These are phyloP conservation scores for Plagodis pulveraria DNA, from an alignment of 2,888 invertebrate genomes.

Conservation along the genomic window DNA sequence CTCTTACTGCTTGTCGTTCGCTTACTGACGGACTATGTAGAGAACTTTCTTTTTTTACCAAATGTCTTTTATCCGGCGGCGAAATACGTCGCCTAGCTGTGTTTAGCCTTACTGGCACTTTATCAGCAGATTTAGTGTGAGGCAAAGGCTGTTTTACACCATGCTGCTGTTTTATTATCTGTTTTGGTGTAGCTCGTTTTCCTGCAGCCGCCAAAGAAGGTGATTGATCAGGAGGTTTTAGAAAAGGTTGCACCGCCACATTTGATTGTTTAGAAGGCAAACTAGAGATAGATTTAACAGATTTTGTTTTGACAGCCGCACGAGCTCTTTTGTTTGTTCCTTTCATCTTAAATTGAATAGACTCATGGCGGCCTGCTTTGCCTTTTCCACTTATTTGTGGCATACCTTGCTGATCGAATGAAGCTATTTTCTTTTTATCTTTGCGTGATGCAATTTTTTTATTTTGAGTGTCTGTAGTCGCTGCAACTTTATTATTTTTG, in stretches of 20 bases:
- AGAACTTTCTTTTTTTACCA: no score
- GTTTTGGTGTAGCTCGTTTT: not conserved
- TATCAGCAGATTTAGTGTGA: no score
- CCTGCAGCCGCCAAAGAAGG: not conserved
- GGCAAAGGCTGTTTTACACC: no score
- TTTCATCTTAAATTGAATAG: conserved; percentile 13
- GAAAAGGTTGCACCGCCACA: conserved; percentile 3
- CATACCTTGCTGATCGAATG: not conserved
- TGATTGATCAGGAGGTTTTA: not conserved
- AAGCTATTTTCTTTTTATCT: not conserved
- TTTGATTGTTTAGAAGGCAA: conserved; percentile 10
- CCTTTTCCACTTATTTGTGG: not conserved
- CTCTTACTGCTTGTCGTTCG: not conserved
- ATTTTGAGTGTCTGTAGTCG: conserved; percentile 8
- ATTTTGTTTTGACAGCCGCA: conserved; percentile 11
- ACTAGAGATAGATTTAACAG: conserved; percentile 16
- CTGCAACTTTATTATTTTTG: conserved; percentile 10
- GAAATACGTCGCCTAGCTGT: not conserved
- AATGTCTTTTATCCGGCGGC: not conserved
- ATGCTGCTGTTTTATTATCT: not conserved
- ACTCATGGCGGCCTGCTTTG: not conserved
- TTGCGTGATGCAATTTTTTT: conserved; percentile 4
- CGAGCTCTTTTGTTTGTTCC: conserved; percentile 12
- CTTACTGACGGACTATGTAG: not conserved
- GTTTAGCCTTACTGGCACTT: no score